phyloP scores from a whole-genome alignment of 2,888 invertebrate species.

The Eristalis pertinax region DNA sequence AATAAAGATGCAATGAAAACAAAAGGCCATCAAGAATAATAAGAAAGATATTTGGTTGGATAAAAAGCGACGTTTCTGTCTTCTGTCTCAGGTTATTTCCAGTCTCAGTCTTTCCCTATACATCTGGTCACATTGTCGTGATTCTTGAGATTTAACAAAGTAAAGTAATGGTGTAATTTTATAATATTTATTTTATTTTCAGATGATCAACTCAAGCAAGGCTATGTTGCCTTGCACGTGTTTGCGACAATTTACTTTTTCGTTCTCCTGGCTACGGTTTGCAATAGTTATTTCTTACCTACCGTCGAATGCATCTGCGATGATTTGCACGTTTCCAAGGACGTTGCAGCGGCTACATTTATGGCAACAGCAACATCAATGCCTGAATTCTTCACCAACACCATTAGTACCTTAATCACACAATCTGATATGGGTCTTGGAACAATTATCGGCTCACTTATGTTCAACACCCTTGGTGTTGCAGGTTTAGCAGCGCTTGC shows the following conservation, averaged over 20 bases:
- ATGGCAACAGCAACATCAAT: constrained; percentile 98
- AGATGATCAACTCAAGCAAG: constrained; percentile 86
- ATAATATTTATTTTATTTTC: constrained; percentile 82
- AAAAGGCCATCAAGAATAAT: too few species aligned
- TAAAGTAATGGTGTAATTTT: too few species aligned
- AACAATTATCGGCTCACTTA: constrained; percentile 92
- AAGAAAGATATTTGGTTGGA: too few species aligned
- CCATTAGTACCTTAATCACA: constrained; percentile 93
- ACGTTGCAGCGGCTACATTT: constrained; percentile 98
- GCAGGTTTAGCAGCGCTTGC: constrained; percentile 91
- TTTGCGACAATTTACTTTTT: constrained; percentile 92
- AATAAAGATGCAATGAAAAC: too few species aligned
- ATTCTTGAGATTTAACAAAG: too few species aligned
- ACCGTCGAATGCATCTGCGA: constrained; percentile 93
- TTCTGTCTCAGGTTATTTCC: too few species aligned
- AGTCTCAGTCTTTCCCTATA: too few species aligned
- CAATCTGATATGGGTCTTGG: constrained; percentile 93
- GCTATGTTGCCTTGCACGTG: constrained; percentile 89
- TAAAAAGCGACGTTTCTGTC: too few species aligned
- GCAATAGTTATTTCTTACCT: constrained; percentile 95
- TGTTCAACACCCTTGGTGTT: constrained; percentile 93
- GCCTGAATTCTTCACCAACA: constrained; percentile 95
- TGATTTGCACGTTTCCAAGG: constrained; percentile 88
- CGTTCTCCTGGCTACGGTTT: constrained; percentile 91
- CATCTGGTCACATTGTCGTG: too few species aligned